Percentiles rank a stretch among this genome's conserved stretches.
These are phyloP conservation scores for Lordiphosa fenestrarum DNA, from an alignment of 2,888 invertebrate genomes.

Conservation along the genomic window DNA sequence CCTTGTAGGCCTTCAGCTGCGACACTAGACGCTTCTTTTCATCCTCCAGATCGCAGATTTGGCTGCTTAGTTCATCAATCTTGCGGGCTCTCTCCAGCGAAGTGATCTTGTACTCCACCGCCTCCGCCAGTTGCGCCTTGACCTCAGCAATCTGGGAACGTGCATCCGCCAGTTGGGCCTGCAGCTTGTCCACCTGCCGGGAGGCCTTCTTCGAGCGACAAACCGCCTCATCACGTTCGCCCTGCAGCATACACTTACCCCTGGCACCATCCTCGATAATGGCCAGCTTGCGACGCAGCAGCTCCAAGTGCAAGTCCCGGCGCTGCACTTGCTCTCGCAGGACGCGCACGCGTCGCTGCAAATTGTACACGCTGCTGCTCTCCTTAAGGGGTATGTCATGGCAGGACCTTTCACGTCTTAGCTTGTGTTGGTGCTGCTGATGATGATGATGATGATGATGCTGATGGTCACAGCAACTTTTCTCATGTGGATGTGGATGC, in stretches of 20 bases:
- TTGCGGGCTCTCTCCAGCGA: conserved; percentile 91
- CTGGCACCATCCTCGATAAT: conserved; percentile 89
- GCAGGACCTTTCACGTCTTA: conserved; percentile 89
- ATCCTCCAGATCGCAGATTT: conserved; percentile 90
- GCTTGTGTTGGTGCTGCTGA: conserved; percentile 82
- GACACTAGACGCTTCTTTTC: conserved; percentile 83
- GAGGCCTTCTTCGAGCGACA: conserved; percentile 88
- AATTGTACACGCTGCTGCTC: conserved; percentile 84
- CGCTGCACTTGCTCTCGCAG: conserved; percentile 94
- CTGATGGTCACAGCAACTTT: conserved; percentile 56
- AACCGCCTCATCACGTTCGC: conserved; percentile 86
- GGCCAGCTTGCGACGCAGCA: conserved; percentile 91
- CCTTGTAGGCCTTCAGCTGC: conserved; percentile 76
- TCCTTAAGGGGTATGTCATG: conserved; percentile 90
- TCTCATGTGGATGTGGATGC: conserved; percentile 44
- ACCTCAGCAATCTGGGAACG: conserved; percentile 90
- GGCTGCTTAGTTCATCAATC: conserved; percentile 90
- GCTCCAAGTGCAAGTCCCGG: conserved; percentile 94
- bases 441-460: conserved; percentile 30
- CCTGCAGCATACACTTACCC: conserved; percentile 83
- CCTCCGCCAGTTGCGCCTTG: conserved; percentile 91
- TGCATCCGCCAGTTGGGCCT: conserved; percentile 90
- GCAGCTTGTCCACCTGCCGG: conserved; percentile 91
- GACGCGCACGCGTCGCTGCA: conserved; percentile 92
- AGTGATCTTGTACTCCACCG: conserved; percentile 93